Conservation (phyloP, 53 echinoderm and acorn worm genomes). For the Holothuria leucospilota region DNA sequence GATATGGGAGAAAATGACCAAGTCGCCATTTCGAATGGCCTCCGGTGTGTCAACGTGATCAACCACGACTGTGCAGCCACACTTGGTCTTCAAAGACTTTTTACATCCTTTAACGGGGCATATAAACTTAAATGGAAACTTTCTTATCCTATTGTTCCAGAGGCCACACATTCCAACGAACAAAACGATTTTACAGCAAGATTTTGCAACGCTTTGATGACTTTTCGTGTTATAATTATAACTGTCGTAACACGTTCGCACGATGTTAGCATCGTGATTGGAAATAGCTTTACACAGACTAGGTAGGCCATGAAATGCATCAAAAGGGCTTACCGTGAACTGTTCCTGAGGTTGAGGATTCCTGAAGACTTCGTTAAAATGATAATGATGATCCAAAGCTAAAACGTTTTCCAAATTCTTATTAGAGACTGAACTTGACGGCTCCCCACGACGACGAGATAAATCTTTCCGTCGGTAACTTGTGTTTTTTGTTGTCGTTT, state of each 20-base stretch:
- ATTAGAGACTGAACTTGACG: no score
- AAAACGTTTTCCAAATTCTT: no score
- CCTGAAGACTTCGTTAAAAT: no score
- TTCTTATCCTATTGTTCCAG: not conserved
- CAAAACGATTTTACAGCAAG: constrained; percentile 11
- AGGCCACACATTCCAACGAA: constrained; percentile 24
- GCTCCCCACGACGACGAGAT: no score
- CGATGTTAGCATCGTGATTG: not conserved
- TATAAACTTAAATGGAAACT: constrained; percentile 1
- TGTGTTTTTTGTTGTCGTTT: no score
- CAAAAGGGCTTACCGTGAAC: not conserved
- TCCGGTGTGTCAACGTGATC: not conserved
- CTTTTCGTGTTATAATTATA: not conserved
- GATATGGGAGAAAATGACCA: constrained; percentile 7
- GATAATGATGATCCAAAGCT: no score
- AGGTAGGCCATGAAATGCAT: not conserved
- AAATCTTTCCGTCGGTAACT: no score
- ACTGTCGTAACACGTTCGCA: not conserved
- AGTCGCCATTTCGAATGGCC: not conserved
- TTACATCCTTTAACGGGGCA: not conserved
- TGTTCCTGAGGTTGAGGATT: no score
- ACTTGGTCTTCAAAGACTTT: no score
- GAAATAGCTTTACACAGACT: not conserved
- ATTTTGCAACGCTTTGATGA: no score
- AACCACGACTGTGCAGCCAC: not conserved